Conservation (phyloP, 2,113 vertebrate species). For the Sapayoa aenigma region DNA sequence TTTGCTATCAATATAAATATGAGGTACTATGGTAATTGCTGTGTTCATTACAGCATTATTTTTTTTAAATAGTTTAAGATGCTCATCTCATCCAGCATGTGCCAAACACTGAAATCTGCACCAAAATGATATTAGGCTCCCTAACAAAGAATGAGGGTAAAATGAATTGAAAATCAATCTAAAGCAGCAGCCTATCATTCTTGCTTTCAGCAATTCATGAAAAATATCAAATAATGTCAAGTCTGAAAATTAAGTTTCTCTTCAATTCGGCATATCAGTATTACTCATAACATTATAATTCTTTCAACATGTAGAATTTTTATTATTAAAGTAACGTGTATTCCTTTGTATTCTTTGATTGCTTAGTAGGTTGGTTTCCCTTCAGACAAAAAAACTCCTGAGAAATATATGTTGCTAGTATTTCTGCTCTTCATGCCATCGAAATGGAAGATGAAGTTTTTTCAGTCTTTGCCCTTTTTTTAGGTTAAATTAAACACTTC, state of each 20-base stretch:
- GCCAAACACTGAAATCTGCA: background rate
- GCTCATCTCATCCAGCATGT: background rate
- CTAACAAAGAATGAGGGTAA: background rate
- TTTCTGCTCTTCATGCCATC: background rate
- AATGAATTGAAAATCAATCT: background rate
- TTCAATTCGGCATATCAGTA: background rate
- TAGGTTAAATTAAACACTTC: background rate
- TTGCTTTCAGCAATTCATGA: background rate
- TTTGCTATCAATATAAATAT: background rate
- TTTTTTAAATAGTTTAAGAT: background rate
- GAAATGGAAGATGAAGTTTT: background rate
- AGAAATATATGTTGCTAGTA: background rate
- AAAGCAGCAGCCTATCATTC: background rate
- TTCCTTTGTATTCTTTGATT: background rate
- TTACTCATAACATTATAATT: background rate
- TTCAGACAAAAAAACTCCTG: background rate
- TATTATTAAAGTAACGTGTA: background rate
- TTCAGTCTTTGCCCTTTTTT: background rate
- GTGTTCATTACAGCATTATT: background rate
- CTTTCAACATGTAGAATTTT: background rate
- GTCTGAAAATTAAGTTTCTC: background rate
- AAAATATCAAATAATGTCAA: background rate
- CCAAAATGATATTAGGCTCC: background rate
- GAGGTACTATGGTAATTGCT: background rate
- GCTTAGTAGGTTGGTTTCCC: fast-evolving